A percentile compares a stretch with the other conserved stretches of the same genome.
Evolutionary conservation across 2,113 vertebrate genomes (phyloP).

Genomic region (Cynocephalus volans): DNA sequence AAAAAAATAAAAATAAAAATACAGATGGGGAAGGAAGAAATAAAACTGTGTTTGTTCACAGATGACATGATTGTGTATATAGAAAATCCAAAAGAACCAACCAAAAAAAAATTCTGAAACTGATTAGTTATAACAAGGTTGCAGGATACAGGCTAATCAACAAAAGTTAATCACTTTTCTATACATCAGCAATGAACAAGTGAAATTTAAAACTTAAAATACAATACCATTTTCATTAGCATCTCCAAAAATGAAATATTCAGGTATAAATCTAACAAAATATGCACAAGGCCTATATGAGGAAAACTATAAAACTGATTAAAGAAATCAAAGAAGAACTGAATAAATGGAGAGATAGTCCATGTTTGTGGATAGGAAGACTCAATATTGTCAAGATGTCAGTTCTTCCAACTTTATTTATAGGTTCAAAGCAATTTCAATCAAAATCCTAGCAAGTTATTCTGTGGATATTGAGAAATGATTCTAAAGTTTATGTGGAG

Average conservation of each 20-base stretch:
- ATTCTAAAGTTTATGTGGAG: not conserved
- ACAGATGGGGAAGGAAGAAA: not conserved
- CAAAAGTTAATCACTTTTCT: not conserved
- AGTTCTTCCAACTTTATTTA: not conserved
- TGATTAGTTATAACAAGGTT: not conserved
- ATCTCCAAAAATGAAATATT: not conserved
- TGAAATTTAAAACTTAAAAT: constrained; percentile 2
- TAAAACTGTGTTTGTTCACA: not conserved
- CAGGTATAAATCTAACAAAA: not conserved
- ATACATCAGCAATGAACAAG: not conserved
- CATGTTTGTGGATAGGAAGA: not conserved
- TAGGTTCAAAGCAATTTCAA: not conserved
- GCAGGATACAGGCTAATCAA: not conserved
- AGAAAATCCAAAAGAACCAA: not conserved
- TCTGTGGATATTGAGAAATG: not conserved
- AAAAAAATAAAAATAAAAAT: not conserved
- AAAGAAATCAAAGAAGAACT: not conserved
- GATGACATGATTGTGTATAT: not conserved
- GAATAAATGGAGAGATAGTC: not conserved
- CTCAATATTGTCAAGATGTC: not conserved
- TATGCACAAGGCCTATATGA: not conserved
- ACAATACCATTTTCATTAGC: not conserved
- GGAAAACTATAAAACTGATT: not conserved
- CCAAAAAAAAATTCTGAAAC: not conserved
- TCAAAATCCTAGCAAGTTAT: not conserved